Evolutionary conservation across 2,888 invertebrate genomes (phyloP), one percentile per base, ranked within the genome.

Genomic region (Dasypogon diadema): DNA sequence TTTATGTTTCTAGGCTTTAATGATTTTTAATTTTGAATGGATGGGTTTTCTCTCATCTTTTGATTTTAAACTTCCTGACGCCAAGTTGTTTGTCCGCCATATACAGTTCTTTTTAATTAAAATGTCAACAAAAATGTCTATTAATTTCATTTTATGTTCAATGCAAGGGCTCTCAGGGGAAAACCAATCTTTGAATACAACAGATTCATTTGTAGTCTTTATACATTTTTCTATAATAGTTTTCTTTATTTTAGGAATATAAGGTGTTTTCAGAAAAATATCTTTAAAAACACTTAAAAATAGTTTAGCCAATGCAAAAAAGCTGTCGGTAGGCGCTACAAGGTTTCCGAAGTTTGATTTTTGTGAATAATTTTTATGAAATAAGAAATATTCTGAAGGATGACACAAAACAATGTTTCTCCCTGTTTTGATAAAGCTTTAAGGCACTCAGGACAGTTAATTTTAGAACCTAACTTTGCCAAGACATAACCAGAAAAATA

Each of bases 321-420:
- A 55, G 21, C 21, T 2, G 12, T 55, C 55, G 3, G 55, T 55
- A 4, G 55, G 55, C 3, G 55, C 21, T 8, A 55, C 22, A 55
- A 55, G 2, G 21, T 21, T 55, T 21, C 55, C 55, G 12, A 55
- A 55, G 14, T 55, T 21, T 6, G 3, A 55, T 16, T 55, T 55
- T 18, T 22, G 4, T 5, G 55, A 55, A 14, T 55, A 55, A 21
- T 55, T 55, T 21, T 55, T 55, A 55, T 55, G 22, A 55, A 1
- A 55, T 55, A 55, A 21, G 5, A 55, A 1, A 16, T 21, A 55
- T 21, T 55, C 55, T 12, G 55, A 55, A 22, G 55, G 55, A 55
- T 55, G 55, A 22, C n/a, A n/a, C n/a, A n/a, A n/a, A n/a, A n/a
- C n/a, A n/a, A n/a, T n/a, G n/a, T n/a, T n/a, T n/a, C n/a, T n/a